Conservation (phyloP, 2,888 invertebrate genomes). For the Cryptophagus acutangulus region DNA sequence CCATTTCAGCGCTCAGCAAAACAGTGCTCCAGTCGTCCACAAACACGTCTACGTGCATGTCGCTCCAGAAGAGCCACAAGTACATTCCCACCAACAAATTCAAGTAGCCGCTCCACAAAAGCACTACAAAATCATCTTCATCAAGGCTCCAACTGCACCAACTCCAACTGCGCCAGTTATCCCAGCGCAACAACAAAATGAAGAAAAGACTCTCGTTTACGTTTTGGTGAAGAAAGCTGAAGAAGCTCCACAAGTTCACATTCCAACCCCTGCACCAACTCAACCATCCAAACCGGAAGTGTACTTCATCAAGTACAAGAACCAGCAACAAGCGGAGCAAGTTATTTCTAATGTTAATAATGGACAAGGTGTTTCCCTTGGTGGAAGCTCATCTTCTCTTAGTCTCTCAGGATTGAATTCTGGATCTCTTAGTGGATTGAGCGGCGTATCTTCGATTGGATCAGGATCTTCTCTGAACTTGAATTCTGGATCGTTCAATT, state of each 20-base stretch:
- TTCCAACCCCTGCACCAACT: conserved; percentile 73
- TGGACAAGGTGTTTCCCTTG: too few relatives aligned
- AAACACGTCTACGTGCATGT: conserved; percentile 88
- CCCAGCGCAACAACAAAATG: conserved; percentile 72
- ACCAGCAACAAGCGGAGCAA: too few relatives aligned
- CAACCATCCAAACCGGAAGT: conserved; percentile 86
- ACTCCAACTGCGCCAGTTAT: conserved; percentile 72
- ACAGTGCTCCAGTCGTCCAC: conserved; percentile 66
- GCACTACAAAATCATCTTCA: conserved; percentile 89
- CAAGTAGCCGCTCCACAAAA: conserved; percentile 71
- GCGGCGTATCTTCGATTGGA: too few relatives aligned
- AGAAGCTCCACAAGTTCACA: conserved; percentile 61
- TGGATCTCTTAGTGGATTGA: too few relatives aligned
- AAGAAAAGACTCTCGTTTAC: conserved; percentile 83
- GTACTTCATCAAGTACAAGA: conserved; percentile 84
- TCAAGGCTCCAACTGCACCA: conserved; percentile 58
- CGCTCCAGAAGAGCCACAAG: conserved; percentile 78
- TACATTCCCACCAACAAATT: conserved; percentile 59
- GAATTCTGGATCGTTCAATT: too few relatives aligned
- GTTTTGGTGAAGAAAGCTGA: conserved; percentile 85
- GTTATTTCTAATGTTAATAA: too few relatives aligned
- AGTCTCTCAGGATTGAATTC: too few relatives aligned
- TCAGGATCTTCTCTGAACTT: too few relatives aligned
- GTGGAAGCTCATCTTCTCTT: too few relatives aligned
- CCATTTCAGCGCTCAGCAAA: too few relatives aligned